These are phyloP conservation scores for Gallinago media DNA, from an alignment of 2,113 vertebrate genomes.

Conservation along the genomic window DNA sequence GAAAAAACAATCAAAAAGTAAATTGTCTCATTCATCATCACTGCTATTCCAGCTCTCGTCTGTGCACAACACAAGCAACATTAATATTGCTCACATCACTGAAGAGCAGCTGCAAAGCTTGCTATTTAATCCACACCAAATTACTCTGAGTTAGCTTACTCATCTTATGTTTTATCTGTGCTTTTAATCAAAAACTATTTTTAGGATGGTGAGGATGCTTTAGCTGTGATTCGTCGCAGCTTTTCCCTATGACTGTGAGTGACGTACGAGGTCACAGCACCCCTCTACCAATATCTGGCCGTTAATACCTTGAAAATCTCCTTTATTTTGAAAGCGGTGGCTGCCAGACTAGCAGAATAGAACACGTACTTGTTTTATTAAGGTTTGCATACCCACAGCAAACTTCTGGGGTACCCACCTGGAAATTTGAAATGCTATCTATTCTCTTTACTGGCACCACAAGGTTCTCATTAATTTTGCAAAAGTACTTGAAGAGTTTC, in stretches of 20 bases:
- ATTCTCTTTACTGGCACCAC: background rate
- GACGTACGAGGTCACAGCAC: background rate
- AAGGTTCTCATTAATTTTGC: background rate
- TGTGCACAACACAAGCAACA: background rate
- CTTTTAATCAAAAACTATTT: slow-evolving; percentile 10
- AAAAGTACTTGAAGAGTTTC: background rate
- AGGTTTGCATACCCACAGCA: background rate
- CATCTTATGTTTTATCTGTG: background rate
- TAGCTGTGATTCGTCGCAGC: slow-evolving; percentile 3
- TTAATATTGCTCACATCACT: background rate
- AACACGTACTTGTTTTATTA: fast-evolving
- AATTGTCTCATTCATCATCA: background rate
- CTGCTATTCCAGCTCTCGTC: background rate
- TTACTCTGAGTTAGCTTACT: background rate
- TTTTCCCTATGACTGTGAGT: background rate
- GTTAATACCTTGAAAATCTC: background rate
- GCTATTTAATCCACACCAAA: background rate
- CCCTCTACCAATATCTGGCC: background rate
- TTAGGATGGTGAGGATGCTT: background rate
- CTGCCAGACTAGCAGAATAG: background rate
- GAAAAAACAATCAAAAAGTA: background rate
- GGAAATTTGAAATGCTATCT: background rate
- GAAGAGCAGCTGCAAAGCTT: slow-evolving; percentile 12
- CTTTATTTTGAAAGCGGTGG: background rate
- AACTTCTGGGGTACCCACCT: background rate